These are phyloP conservation scores for human DNA, from an alignment of 2,113 vertebrate species.

Conservation along the genomic window GRCh38 chr12:104136001-104136500, in stretches of 20 bases:
- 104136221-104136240: conserved; percentile 41
- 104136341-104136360: conserved; percentile 22
- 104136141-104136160: conserved; percentile 41
- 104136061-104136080: not conserved
- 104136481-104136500: conserved; percentile 38
- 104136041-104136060: conserved; percentile 9
- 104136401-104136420: conserved; percentile 26
- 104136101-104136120: not conserved
- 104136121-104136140: conserved; percentile 41
- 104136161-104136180: conserved; percentile 18
- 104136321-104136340: conserved; percentile 44
- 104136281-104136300: not conserved
- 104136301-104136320: conserved; percentile 11
- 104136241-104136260: conserved; percentile 10
- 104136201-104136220: conserved; percentile 39
- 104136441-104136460: not conserved
- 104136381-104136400: not conserved
- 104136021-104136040: conserved; percentile 13
- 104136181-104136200: not conserved
- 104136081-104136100: not conserved
- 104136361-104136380: conserved; percentile 25
- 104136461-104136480: not conserved
- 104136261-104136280: conserved; percentile 41
- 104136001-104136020: not conserved
- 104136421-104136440: conserved; percentile 20